Conservation (phyloP, 2,113 vertebrate species). For the Crotalus helleri region DNA sequence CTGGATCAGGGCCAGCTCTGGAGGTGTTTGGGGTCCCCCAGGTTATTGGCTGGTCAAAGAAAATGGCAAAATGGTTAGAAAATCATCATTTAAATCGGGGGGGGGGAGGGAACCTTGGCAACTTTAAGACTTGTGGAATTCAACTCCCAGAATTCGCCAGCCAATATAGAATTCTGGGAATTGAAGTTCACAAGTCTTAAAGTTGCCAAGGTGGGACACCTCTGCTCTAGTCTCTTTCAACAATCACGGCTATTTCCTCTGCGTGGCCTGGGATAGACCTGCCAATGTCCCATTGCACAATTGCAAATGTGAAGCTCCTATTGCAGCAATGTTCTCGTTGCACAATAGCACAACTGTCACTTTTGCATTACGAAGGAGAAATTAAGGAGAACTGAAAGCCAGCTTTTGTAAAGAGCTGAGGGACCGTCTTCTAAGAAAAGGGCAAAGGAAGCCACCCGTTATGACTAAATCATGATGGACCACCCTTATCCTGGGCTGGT, state of each 20-base stretch:
- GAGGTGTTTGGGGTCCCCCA: no score
- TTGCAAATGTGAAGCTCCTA: neutral
- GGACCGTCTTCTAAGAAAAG: neutral
- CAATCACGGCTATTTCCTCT: neutral
- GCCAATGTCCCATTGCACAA: neutral
- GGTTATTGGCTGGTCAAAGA: no score
- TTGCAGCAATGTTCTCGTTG: neutral
- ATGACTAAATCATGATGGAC: neutral
- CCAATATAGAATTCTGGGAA: neutral
- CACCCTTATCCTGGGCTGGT: accelerated
- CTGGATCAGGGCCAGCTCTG: no score
- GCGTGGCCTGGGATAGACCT: neutral
- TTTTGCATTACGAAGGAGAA: neutral
- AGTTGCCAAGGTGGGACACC: neutral
- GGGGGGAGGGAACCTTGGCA: no score
- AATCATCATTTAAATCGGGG: no score
- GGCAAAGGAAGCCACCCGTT: neutral
- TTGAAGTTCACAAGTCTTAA: neutral
- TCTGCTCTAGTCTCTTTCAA: neutral
- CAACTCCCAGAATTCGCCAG: no score
- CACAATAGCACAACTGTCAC: neutral
- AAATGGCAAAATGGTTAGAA: no score
- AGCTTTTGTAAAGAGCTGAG: neutral
- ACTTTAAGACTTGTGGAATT: no score
- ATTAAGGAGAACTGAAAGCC: constrained; percentile 13